These are phyloP conservation scores for Nebria salina DNA, from an alignment of 2,888 invertebrate species.

Conservation along the genomic window DNA sequence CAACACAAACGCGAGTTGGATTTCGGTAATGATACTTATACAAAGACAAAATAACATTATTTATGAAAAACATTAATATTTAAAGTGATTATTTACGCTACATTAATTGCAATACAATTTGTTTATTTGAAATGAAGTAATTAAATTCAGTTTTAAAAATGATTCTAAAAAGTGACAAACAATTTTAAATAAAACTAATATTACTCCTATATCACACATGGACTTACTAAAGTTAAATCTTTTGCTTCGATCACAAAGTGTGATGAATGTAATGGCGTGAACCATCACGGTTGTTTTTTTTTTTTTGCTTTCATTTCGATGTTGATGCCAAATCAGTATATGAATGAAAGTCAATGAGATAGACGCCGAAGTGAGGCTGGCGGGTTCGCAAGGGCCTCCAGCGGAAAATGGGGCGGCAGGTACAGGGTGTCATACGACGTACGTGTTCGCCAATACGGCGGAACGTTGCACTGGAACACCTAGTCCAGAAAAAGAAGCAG, in stretches of 20 bases:
- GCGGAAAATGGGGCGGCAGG: conserved; percentile 51
- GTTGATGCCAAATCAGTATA: conserved; percentile 33
- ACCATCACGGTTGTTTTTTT: background rate
- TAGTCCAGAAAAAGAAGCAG: conserved; percentile 64
- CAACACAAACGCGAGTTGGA: no score
- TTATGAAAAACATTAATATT: no score
- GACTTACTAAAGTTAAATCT: background rate
- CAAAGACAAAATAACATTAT: no score
- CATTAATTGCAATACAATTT: no score
- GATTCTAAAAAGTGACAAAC: no score
- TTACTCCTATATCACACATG: background rate
- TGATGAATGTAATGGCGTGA: conserved; percentile 18
- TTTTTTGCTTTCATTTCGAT: background rate
- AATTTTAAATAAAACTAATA: no score
- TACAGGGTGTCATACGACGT: conserved; percentile 61
- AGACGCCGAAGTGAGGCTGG: conserved; percentile 55
- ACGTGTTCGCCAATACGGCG: conserved; percentile 70
- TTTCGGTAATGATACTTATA: no score
- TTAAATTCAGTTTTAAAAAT: no score
- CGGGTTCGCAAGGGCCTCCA: conserved; percentile 54
- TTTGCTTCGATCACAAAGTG: background rate
- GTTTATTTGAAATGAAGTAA: no score
- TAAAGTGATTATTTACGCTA: no score
- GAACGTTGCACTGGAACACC: conserved; percentile 70
- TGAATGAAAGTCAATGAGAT: conserved; percentile 46